Evolutionary conservation across 2,113 vertebrate species (phyloP), one percentile per base, ranked within the genome.

Genomic region (Asarcornis scutulata): DNA sequence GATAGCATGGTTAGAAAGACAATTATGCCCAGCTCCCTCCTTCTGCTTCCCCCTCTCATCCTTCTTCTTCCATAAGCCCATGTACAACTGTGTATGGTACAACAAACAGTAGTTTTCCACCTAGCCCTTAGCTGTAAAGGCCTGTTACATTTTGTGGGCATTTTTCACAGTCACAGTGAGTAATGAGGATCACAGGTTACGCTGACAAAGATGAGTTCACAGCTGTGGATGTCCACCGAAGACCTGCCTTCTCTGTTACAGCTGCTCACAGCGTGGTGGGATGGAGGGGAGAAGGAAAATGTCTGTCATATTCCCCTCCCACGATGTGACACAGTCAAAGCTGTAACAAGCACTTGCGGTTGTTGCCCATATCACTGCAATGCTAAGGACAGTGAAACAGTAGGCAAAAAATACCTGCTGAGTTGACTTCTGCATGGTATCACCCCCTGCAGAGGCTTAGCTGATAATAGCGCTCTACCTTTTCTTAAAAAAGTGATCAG

Each of bases 301-400:
- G 11, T 73, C 55, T 89, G 34, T 32, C 40, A 17, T 16, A 20
- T 31, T 27, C 13, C 34, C 26, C 18, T 9, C 21, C 4, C 0
- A 2, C 2, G 0, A 2, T 17, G 50, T 32, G 71, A 34, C 16
- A 36, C 0, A 1, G 56, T 18, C 0, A 0, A 69, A 80, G 58
- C 27, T 74, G 11, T 63, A 55, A 63, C 31, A 78, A 76, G 17
- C 18, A 34, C 44, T 8, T 5, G 23, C 21, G 23, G 7, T 7
- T 76, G 66, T 52, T 55, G 67, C 29, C 25, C 13, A 26, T 14
- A 55, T 46, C 1, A 1, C 3, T 58, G 59, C 44, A 76, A 85
- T 91, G 62, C 42, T 93, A 53, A 22, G 36, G 21, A 40, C 9
- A 38, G 16, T 17, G 63, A 71, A 83, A 67, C 9, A 32, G 32